Evolutionary conservation across 2,797 vertebrate species (phyloP).

Genomic region (Danio albolineatus): DNA sequence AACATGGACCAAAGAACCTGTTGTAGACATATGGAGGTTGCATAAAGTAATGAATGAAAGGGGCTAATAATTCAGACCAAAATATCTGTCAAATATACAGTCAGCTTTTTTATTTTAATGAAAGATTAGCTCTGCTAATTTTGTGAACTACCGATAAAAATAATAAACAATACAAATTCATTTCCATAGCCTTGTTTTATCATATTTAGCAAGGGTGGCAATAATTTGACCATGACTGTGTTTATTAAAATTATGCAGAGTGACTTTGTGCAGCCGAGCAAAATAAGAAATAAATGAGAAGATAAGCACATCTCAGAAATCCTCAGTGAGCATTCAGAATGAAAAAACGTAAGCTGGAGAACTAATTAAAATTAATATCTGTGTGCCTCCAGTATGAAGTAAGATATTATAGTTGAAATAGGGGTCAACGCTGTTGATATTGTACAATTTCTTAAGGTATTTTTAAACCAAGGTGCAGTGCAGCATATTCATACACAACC

Average conservation of each 20-base stretch:
- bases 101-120: too few species aligned
- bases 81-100: too few species aligned
- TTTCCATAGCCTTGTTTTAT: too few species aligned
- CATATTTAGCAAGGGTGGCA: neutral
- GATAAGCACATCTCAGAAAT: conserved; percentile 15
- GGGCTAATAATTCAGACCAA: too few species aligned
- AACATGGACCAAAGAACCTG: too few species aligned
- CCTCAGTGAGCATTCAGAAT: neutral
- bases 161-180: too few species aligned
- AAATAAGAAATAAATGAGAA: conserved; percentile 30
- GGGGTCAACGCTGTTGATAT: neutral
- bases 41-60: too few species aligned
- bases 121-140: too few species aligned
- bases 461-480: neutral
- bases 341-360: neutral
- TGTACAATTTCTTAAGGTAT: neutral
- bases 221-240: neutral
- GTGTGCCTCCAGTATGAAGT: conserved; percentile 18
- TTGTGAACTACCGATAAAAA: too few species aligned
- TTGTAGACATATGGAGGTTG: too few species aligned
- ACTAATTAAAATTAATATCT: conserved; percentile 26
- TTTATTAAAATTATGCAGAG: conserved; percentile 14
- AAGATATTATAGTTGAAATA: neutral
- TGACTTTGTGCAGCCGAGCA: neutral
- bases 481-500: neutral